Evolutionary conservation across 1,140 invertebrate genomes (phyloP).

Genomic region (Calephelis virginiensis): DNA sequence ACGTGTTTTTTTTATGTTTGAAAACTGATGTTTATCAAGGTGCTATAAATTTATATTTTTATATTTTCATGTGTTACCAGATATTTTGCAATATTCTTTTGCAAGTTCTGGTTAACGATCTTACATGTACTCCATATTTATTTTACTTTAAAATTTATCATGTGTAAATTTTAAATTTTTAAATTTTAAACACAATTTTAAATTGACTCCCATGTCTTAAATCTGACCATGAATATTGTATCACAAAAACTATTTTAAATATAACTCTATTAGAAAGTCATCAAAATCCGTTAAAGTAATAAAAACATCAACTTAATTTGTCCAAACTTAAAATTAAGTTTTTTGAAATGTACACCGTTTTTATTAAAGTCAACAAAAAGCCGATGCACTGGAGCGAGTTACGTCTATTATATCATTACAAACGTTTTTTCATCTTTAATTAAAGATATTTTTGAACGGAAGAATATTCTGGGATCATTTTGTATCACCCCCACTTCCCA

Average conservation of each 20-base stretch:
- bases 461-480: slow-evolving; percentile 3
- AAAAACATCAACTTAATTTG: slow-evolving; percentile 16
- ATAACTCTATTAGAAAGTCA: slow-evolving; percentile 2
- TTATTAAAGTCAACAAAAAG: slow-evolving; percentile 9
- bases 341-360: slow-evolving; percentile 11
- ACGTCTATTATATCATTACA: slow-evolving; percentile 14
- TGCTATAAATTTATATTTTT: too few relatives aligned
- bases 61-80: too few relatives aligned
- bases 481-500: slow-evolving; percentile 48
- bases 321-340: slow-evolving; percentile 9
- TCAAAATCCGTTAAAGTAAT: slow-evolving; percentile 19
- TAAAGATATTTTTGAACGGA: slow-evolving; percentile 6
- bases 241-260: not conserved
- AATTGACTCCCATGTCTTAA: not conserved
- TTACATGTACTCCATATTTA: too few relatives aligned
- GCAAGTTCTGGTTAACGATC: too few relatives aligned
- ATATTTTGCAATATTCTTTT: too few relatives aligned
- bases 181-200: not conserved
- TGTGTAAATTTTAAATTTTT: not conserved
- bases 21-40: too few relatives aligned
- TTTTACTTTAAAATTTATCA: too few relatives aligned
- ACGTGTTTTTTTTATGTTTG: too few relatives aligned
- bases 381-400: slow-evolving; percentile 2
- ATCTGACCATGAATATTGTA: not conserved
- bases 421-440: slow-evolving; percentile 13